Conservation (phyloP, 2,888 invertebrate species). For the Machimus rusticus region DNA sequence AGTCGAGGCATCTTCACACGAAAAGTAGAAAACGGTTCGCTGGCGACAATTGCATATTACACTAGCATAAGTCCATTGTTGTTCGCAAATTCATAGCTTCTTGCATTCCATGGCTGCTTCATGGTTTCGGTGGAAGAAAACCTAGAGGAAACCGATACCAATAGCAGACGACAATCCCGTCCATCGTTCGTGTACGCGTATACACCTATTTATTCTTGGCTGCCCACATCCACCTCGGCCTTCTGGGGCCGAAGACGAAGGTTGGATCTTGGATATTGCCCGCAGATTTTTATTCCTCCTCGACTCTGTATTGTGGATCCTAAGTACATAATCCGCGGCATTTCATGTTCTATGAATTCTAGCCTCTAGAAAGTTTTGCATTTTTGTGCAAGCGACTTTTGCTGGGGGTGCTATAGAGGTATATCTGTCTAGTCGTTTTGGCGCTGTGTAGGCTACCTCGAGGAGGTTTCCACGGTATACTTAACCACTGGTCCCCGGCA, state of each 20-base stretch:
- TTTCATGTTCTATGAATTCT: background rate
- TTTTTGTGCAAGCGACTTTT: background rate
- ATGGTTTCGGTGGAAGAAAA: background rate
- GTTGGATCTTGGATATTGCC: background rate
- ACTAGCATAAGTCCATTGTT: background rate
- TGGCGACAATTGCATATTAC: background rate
- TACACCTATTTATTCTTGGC: background rate
- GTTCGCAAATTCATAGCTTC: background rate
- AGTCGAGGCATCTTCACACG: background rate
- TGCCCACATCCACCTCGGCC: conserved; percentile 24
- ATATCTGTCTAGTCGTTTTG: background rate
- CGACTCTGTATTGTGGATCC: background rate
- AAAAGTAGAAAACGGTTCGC: background rate
- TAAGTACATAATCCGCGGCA: background rate
- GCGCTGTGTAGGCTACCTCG: background rate
- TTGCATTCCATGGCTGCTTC: background rate
- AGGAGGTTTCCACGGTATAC: background rate
- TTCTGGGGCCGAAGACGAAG: background rate
- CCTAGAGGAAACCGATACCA: background rate
- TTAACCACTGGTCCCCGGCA: background rate
- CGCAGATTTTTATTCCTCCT: background rate
- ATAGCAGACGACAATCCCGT: background rate
- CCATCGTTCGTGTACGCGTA: background rate
- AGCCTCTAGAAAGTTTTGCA: background rate
- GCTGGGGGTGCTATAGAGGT: background rate